phyloP scores from a whole-genome alignment of 1,140 invertebrate genomes.

The Musca vetustissima region DNA sequence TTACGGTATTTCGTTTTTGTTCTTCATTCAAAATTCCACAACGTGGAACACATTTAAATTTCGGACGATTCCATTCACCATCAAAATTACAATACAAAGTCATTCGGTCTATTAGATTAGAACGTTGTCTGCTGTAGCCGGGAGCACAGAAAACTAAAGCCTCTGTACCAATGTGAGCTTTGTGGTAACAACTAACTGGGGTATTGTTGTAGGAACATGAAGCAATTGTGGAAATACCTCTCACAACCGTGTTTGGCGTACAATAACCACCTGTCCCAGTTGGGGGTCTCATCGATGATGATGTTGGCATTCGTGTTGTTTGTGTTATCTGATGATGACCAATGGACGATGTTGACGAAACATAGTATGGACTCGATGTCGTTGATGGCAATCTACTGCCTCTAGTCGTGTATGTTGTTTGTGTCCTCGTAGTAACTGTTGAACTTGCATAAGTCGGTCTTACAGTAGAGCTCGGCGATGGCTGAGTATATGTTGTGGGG shows the following conservation, averaged over 20 bases:
- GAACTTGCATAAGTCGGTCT: no score
- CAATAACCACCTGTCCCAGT: constrained; percentile 9
- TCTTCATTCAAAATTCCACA: constrained; percentile 33
- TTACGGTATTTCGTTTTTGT: neutral
- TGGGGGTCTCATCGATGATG: neutral
- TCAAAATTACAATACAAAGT: neutral
- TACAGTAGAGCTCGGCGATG: no score
- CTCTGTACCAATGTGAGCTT: constrained; percentile 24
- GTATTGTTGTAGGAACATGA: constrained; percentile 29
- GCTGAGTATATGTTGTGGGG: no score
- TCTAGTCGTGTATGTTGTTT: neutral
- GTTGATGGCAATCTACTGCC: neutral
- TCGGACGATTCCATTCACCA: constrained; percentile 7
- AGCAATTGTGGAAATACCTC: constrained; percentile 29
- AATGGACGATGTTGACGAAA: neutral
- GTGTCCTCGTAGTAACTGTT: neutral
- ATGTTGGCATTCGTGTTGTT: neutral
- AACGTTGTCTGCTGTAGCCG: neutral
- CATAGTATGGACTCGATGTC: neutral
- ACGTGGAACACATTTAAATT: constrained; percentile 33
- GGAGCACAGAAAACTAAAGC: constrained; percentile 30
- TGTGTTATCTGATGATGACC: neutral
- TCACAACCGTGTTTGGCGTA: constrained; percentile 29
- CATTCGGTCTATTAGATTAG: neutral
- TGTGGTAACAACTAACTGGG: constrained; percentile 23